Conservation (phyloP, 1,140 invertebrate genomes). For the Euwallacea similis region DNA sequence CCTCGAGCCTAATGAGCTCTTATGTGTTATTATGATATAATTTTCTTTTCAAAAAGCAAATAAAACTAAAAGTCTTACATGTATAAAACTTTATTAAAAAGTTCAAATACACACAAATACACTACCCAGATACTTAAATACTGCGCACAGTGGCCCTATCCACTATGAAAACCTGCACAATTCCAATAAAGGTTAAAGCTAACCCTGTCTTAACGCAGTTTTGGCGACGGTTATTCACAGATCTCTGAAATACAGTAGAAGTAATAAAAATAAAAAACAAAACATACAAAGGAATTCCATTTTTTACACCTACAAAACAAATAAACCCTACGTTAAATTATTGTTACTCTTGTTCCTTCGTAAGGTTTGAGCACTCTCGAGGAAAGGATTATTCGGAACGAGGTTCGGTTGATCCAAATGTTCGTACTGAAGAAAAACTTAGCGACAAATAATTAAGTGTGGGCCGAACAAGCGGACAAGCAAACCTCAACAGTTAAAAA, state of each 20-base stretch:
- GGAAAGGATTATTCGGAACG: conserved; percentile 19
- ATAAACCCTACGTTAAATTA: conserved; percentile 11
- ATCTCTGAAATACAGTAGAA: conserved; percentile 24
- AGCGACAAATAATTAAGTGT: conserved; percentile 43
- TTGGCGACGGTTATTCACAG: conserved; percentile 29
- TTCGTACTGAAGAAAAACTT: conserved; percentile 32
- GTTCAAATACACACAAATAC: conserved; percentile 44
- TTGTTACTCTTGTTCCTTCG: conserved; percentile 15
- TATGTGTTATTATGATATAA: too few relatives aligned
- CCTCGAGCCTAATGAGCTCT: too few relatives aligned
- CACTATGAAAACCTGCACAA: conserved; percentile 20
- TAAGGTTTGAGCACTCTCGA: conserved; percentile 42
- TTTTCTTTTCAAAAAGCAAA: too few relatives aligned
- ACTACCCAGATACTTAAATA: conserved; percentile 32
- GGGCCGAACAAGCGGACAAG: conserved; percentile 48
- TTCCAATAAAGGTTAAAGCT: not conserved
- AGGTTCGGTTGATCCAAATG: conserved; percentile 46
- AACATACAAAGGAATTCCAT: conserved; percentile 24
- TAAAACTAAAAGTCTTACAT: conserved; percentile 20
- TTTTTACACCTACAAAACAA: conserved; percentile 30
- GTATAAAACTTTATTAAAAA: conserved; percentile 52
- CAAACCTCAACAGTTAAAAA: conserved; percentile 43
- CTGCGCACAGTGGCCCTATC: conserved; percentile 18
- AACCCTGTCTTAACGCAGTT: conserved; percentile 14
- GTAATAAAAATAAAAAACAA: conserved; percentile 41